These are phyloP conservation scores for Tipula confusa DNA, from an alignment of 2,888 invertebrate species.

Conservation along the genomic window DNA sequence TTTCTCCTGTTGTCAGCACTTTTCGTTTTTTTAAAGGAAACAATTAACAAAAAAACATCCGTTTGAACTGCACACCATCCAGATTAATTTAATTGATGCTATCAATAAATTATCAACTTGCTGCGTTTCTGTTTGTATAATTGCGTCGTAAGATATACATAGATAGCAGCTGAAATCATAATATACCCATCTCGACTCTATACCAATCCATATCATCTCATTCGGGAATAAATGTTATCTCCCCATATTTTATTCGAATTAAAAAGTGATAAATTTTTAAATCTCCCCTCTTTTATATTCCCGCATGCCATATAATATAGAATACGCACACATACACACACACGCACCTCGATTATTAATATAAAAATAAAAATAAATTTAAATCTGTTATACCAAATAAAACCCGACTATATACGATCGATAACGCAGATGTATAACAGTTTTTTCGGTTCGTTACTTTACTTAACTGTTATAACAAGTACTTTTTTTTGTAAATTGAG, in stretches of 20 bases:
- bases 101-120: no score
- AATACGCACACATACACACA: not conserved
- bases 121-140: no score
- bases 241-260: not conserved
- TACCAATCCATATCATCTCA: not conserved
- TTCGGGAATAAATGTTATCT: not conserved
- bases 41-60: no score
- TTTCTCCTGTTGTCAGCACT: no score
- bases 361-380: not conserved
- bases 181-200: no score
- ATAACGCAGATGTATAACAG: not conserved
- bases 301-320: not conserved
- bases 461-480: not conserved
- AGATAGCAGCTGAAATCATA: not conserved
- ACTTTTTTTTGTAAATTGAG: not conserved
- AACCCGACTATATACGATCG: not conserved
- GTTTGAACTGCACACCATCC: no score
- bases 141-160: no score
- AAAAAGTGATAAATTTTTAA: not conserved
- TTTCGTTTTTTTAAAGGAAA: no score
- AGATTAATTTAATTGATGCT: no score
- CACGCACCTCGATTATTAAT: no score
- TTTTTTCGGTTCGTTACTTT: not conserved
- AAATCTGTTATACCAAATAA: not conserved
- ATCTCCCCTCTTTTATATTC: not conserved